Conservation (phyloP, 2,797 vertebrate species). For the Sandelia bainsii region DNA sequence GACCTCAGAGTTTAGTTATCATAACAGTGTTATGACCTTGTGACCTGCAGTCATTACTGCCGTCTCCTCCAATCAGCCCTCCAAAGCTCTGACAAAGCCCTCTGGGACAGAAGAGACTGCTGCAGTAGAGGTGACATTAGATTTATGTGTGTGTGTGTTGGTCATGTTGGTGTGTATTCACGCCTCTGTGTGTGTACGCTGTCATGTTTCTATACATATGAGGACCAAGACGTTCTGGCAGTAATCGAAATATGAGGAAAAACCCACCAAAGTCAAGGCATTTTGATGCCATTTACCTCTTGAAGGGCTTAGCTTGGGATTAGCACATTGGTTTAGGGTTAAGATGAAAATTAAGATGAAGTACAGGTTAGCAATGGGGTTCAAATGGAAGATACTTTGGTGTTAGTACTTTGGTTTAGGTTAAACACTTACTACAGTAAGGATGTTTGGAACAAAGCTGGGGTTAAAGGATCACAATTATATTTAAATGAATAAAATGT, state of each 20-base stretch:
- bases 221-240: slow-evolving; percentile 23
- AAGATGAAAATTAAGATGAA: slow-evolving; percentile 58
- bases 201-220: slow-evolving; percentile 37
- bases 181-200: slow-evolving; percentile 1
- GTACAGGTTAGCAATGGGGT: slow-evolving; percentile 21
- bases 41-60: slow-evolving; percentile 74
- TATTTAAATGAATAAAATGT: not conserved
- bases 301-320: slow-evolving; percentile 46
- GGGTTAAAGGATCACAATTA: slow-evolving; percentile 7
- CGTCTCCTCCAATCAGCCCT: slow-evolving; percentile 70
- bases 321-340: slow-evolving; percentile 34
- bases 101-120: slow-evolving; percentile 54
- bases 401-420: slow-evolving; percentile 10
- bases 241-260: slow-evolving; percentile 5
- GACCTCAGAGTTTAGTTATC: slow-evolving; percentile 76
- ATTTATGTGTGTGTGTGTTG: slow-evolving; percentile 56
- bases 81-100: slow-evolving; percentile 65
- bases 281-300: slow-evolving; percentile 16
- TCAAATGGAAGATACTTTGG: slow-evolving; percentile 6
- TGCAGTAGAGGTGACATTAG: slow-evolving; percentile 60
- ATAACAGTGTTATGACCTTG: slow-evolving; percentile 71
- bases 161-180: slow-evolving; percentile 6
- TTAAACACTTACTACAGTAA: slow-evolving; percentile 3
- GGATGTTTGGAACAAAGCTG: not conserved
- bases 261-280: not conserved